phyloP scores from a whole-genome alignment of 2,113 vertebrate species.

The Oenanthe oenanthe region DNA sequence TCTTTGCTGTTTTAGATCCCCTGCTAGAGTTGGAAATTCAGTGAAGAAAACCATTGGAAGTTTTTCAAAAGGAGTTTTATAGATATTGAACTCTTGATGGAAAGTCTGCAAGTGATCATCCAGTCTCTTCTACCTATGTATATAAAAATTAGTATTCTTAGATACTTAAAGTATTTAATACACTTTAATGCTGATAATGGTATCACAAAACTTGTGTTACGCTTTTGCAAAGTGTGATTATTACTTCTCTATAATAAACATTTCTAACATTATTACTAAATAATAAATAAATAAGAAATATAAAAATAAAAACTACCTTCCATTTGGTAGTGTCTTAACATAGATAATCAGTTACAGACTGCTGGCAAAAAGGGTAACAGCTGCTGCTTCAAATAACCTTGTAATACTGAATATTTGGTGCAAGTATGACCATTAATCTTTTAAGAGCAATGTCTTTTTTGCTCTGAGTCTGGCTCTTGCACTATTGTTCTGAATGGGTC shows the following conservation, averaged over 20 bases:
- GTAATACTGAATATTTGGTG: neutral
- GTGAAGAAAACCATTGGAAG: neutral
- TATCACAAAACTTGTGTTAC: neutral
- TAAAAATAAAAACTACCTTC: neutral
- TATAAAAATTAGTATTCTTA: neutral
- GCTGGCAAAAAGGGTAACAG: neutral
- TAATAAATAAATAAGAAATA: neutral
- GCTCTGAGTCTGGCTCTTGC: neutral
- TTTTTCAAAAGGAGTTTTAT: slow-evolving; percentile 44
- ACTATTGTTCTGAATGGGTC: neutral
- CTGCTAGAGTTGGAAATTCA: slow-evolving; percentile 33
- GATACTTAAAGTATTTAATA: neutral
- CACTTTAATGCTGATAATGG: neutral
- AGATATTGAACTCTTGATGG: slow-evolving; percentile 21
- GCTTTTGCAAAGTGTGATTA: neutral
- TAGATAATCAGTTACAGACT: neutral
- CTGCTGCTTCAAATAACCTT: neutral
- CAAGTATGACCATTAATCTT: neutral
- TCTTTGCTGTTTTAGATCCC: slow-evolving; percentile 3
- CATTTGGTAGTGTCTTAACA: neutral
- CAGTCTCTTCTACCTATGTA: neutral
- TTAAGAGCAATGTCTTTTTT: neutral
- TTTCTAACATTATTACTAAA: neutral
- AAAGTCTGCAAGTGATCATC: neutral
- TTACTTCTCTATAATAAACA: neutral